Conservation (phyloP, 1,140 invertebrate species). For the Planococcus citri region DNA sequence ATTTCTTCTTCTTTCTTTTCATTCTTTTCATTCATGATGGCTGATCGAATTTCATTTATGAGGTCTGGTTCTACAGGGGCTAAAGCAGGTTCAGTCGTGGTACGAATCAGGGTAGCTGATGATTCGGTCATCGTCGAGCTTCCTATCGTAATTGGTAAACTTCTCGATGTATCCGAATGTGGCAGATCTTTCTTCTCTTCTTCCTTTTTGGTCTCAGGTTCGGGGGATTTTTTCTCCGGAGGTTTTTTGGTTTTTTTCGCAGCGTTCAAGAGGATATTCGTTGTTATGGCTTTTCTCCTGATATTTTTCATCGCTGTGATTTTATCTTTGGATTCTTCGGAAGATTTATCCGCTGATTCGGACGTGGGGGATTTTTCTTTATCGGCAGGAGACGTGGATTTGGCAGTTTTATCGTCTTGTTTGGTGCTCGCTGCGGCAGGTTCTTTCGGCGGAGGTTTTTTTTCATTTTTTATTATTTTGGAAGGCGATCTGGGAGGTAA, state of each 20-base stretch:
- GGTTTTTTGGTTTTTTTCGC: not conserved
- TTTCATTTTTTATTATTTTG: not conserved
- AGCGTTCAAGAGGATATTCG: not conserved
- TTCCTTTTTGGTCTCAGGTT: not conserved
- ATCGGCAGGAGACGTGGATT: not conserved
- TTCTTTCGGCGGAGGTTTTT: not conserved
- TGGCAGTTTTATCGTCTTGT: not conserved
- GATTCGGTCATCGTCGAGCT: not conserved
- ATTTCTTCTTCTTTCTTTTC: not conserved
- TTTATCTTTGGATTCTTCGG: not conserved
- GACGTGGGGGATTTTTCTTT: not conserved
- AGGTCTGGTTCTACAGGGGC: not conserved
- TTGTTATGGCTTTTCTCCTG: not conserved
- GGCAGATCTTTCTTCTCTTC: not conserved
- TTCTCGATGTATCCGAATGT: not conserved
- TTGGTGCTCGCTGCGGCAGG: not conserved
- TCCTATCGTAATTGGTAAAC: constrained; percentile 9
- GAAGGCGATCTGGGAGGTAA: not conserved
- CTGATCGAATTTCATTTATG: not conserved
- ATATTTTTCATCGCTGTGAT: not conserved
- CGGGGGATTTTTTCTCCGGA: not conserved
- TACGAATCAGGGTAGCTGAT: not conserved
- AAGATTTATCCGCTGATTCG: not conserved
- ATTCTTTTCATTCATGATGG: not conserved
- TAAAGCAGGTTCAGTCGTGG: not conserved